A percentile compares a stretch with the other conserved stretches of the same genome.
Conservation (phyloP, 2,888 invertebrate genomes). For the Coelopa pilipes region DNA sequence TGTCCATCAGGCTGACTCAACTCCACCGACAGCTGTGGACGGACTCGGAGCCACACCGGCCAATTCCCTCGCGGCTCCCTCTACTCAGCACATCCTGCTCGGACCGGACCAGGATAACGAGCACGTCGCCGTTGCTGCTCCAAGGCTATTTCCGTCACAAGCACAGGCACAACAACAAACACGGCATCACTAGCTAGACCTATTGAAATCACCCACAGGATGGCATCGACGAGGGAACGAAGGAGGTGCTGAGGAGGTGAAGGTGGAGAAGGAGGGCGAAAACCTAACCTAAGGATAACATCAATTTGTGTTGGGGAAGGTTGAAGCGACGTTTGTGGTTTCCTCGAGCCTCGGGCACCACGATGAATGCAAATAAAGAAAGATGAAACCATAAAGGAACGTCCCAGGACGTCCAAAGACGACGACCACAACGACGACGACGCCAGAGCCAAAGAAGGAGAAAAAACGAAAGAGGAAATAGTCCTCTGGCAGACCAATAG, state of each 20-base stretch:
- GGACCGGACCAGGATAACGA: too few relatives aligned
- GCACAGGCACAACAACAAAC: neutral
- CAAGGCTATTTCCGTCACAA: neutral
- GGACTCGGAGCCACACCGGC: too few relatives aligned
- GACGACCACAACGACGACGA: neutral
- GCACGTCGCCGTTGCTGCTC: neutral
- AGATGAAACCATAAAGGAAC: conserved; percentile 20
- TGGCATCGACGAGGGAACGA: neutral
- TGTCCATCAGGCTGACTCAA: too few relatives aligned
- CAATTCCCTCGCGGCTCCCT: too few relatives aligned
- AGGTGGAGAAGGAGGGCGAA: too few relatives aligned
- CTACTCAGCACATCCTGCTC: too few relatives aligned
- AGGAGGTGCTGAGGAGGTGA: neutral
- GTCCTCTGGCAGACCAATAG: neutral
- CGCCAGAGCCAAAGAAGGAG: neutral
- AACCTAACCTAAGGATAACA: conserved; percentile 21
- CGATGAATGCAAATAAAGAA: conserved; percentile 12
- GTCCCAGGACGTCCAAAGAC: neutral
- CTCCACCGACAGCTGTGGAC: too few relatives aligned
- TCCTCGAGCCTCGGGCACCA: conserved; percentile 9
- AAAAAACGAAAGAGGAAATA: neutral
- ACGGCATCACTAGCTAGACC: neutral
- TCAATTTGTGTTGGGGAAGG: conserved; percentile 21
- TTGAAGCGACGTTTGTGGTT: conserved; percentile 18
- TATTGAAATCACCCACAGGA: too few relatives aligned